Conservation (phyloP, 2,113 vertebrate species). For the Callipepla californica region DNA sequence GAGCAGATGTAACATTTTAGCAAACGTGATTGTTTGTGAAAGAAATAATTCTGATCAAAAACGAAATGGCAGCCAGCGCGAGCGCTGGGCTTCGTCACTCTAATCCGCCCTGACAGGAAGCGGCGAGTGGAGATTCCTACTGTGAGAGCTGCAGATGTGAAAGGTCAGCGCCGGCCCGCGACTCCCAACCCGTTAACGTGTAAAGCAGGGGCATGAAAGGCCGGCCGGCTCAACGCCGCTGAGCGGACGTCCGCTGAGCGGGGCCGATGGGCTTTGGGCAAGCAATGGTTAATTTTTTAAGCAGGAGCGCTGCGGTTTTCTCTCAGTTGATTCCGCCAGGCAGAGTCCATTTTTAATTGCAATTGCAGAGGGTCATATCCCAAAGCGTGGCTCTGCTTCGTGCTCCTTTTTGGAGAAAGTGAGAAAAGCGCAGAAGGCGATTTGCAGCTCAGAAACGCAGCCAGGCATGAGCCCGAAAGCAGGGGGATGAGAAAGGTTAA, state of each 20-base stretch:
- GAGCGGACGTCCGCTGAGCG: constrained; percentile 90
- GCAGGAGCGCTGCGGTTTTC: constrained; percentile 38
- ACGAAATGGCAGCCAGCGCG: constrained; percentile 89
- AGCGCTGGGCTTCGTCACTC: constrained; percentile 87
- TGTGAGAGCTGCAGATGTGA: constrained; percentile 85
- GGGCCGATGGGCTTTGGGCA: constrained; percentile 81
- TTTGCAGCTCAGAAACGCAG: not conserved
- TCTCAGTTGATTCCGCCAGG: constrained; percentile 37
- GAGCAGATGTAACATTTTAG: constrained; percentile 96
- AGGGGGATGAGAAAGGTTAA: not conserved
- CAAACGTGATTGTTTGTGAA: constrained; percentile 99
- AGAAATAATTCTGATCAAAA: constrained; percentile 98
- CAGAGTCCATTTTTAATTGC: constrained; percentile 56
- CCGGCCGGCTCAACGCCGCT: constrained; percentile 81
- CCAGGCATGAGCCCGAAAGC: not conserved
- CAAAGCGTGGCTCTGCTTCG: not conserved
- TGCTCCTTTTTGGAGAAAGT: not conserved
- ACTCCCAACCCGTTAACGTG: constrained; percentile 91
- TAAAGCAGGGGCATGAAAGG: constrained; percentile 91
- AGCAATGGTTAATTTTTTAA: constrained; percentile 79
- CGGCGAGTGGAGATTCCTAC: constrained; percentile 89
- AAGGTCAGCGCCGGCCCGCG: constrained; percentile 82
- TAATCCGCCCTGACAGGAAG: constrained; percentile 90
- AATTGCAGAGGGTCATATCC: not conserved
- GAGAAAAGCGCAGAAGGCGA: not conserved